A percentile compares a stretch with the other conserved stretches of the same genome.
phyloP scores from a whole-genome alignment of 2,797 vertebrate genomes.

The Philypnodon macrostomus region DNA sequence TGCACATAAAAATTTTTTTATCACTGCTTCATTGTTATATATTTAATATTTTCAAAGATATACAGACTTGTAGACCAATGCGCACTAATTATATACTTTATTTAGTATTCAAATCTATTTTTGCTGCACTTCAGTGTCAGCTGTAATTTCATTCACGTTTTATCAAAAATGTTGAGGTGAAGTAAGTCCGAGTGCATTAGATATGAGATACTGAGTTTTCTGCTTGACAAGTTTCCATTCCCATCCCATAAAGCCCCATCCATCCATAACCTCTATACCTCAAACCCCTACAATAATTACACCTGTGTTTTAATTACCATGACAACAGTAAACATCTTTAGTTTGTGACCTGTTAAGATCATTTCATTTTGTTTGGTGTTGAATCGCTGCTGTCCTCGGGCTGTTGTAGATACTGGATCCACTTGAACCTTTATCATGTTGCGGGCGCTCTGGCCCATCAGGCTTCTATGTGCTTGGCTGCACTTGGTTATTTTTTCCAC shows the following conservation, averaged over 20 bases:
- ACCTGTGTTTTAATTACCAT: constrained; percentile 30
- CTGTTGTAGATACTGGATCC: constrained; percentile 70
- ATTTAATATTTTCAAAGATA: too few species aligned
- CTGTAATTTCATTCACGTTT: too few species aligned
- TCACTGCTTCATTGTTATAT: too few species aligned
- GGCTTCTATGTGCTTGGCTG: constrained; percentile 73
- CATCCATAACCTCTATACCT: background rate
- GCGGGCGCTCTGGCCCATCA: constrained; percentile 62
- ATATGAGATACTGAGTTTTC: background rate
- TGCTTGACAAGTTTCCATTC: background rate
- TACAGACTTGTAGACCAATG: too few species aligned
- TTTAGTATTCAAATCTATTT: too few species aligned
- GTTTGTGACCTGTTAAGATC: constrained; percentile 37
- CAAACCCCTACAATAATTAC: background rate
- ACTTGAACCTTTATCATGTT: constrained; percentile 69
- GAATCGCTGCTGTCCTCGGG: constrained; percentile 49
- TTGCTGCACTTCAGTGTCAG: too few species aligned
- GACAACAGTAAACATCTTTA: constrained; percentile 28
- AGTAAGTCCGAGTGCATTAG: too few species aligned
- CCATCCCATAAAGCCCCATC: background rate
- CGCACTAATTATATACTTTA: too few species aligned
- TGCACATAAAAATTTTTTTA: too few species aligned
- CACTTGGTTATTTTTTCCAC: constrained; percentile 77
- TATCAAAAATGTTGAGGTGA: too few species aligned
- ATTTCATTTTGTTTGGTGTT: constrained; percentile 45